These are phyloP conservation scores for Pristionchus fissidentatus DNA, from an alignment of 2,888 invertebrate species.

Conservation along the genomic window DNA sequence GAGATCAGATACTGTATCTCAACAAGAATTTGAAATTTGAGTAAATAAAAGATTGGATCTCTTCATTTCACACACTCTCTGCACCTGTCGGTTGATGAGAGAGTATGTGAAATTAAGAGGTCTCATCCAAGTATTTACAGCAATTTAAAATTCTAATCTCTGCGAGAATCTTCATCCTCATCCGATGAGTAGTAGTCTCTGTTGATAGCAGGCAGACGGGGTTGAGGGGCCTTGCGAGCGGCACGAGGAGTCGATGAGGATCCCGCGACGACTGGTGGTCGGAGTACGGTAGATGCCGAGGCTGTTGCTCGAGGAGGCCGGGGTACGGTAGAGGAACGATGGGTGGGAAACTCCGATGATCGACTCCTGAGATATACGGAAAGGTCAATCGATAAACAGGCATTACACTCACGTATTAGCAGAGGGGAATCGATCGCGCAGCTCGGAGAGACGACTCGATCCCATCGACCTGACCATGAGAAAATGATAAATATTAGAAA, in stretches of 20 bases:
- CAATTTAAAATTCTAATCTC: background rate
- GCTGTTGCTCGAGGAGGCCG: background rate
- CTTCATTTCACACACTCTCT: no score
- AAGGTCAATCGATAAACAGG: background rate
- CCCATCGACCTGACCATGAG: no score
- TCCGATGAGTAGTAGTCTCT: slow-evolving; percentile 42
- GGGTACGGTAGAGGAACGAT: background rate
- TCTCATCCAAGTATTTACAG: background rate
- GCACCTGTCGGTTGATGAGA: background rate
- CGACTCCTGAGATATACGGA: background rate
- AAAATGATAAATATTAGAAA: no score
- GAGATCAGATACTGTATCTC: no score
- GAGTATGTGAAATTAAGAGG: background rate
- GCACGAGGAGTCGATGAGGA: slow-evolving; percentile 13
- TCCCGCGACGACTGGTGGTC: background rate
- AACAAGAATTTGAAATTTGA: no score
- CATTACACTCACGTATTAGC: background rate
- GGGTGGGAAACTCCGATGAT: background rate
- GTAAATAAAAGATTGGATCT: no score
- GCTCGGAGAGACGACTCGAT: background rate
- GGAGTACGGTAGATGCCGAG: background rate
- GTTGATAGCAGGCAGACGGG: background rate
- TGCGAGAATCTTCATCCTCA: slow-evolving; percentile 31
- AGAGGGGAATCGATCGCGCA: background rate
- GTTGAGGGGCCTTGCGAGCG: background rate